Evolutionary conservation across 2,113 vertebrate genomes (phyloP), one percentile per base, ranked within the genome.

Genomic region (Callipepla californica): DNA sequence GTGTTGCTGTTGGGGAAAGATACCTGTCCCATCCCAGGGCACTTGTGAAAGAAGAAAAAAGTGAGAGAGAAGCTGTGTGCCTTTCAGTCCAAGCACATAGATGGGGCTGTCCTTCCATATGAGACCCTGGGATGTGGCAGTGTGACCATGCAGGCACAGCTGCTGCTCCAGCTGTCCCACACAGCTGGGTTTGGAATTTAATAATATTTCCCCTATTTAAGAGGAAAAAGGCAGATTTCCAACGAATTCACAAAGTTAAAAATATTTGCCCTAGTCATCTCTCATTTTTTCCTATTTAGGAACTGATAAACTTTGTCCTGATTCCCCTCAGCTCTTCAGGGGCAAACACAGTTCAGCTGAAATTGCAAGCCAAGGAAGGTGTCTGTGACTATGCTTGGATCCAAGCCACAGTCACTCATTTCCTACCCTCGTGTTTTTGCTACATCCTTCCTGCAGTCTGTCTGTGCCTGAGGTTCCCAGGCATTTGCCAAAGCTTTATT

Each of bases 391-490:
- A 51, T 75, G 13, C 11, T 69, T 81, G 74, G 28, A 59, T 45
- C 34, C 9, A 36, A 78, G 66, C 13, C 81, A 53, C 2, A 8
- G 74, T 50, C 57, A 78, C 23, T 4, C 3, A 0, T 55, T 89
- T 85, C 38, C 57, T 81, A 17, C 7, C 14, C 19, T 38, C 25
- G 10, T 72, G 58, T 38, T 67, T 11, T 34, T 59, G 30, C 30
- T 79, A 26, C 48, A 80, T 89, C 74, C 40, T 91, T 91, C 58
- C 44, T 89, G 34, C 51, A 57, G 67, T 28, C 42, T 77, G 51
- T 18, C 26, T 62, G 45, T 44, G 47, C 66, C 47, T 62, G 77
- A 34, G 28, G 36, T 61, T 82, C 77, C 32, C 22, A 45, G 53
- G 9, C 9, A n/a, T 44, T 32, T 28, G 16, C 30, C 28, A 21